Evolutionary conservation across 2,888 invertebrate genomes (phyloP).

Genomic region (Eupithecia pulchellata): DNA sequence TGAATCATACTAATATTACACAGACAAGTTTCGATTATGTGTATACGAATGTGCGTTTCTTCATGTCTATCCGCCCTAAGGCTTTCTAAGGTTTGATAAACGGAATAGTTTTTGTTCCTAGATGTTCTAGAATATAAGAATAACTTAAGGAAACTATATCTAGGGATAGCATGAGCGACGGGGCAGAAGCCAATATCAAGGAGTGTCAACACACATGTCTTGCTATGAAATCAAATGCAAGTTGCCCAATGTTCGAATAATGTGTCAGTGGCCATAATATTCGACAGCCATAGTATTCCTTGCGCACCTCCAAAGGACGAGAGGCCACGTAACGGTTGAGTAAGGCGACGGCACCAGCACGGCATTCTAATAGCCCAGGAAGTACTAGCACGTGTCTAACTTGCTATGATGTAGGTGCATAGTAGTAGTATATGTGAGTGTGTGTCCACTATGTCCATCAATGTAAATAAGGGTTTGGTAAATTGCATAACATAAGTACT

Average conservation of each 20-base stretch:
- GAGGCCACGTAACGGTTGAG: conserved; percentile 32
- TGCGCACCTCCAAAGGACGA: conserved; percentile 13
- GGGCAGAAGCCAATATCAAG: background rate
- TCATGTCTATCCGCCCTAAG: too few relatives aligned
- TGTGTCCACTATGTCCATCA: background rate
- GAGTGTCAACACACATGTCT: background rate
- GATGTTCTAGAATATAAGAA: too few relatives aligned
- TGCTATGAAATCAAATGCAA: background rate
- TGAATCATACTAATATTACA: background rate
- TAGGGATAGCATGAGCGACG: background rate
- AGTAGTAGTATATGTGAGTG: too few relatives aligned
- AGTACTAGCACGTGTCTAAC: conserved; percentile 7
- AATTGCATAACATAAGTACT: background rate
- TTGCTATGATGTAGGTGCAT: background rate
- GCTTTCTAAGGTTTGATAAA: too few relatives aligned
- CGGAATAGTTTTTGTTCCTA: too few relatives aligned
- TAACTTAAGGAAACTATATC: background rate
- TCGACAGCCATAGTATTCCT: background rate
- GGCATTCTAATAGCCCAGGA: conserved; percentile 36
- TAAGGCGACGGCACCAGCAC: conserved; percentile 14
- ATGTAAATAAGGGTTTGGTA: background rate
- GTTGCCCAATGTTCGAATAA: background rate
- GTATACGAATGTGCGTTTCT: background rate
- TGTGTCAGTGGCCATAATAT: conserved; percentile 13
- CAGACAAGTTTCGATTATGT: background rate